A percentile compares a stretch with the other conserved stretches of the same genome.
Conservation (phyloP, 2,113 vertebrate species). For the Xenopus tropicalis region UCB_Xtro_10.0 CM004443.2:47826001-47826500, state of each 20-base stretch:
- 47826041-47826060: too few relatives aligned
- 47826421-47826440: background rate
- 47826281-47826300: slow-evolving; percentile 35
- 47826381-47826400: slow-evolving; percentile 10
- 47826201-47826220: slow-evolving; percentile 20
- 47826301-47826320: slow-evolving; percentile 15
- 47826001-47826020: too few relatives aligned
- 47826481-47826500: too few relatives aligned
- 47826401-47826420: background rate
- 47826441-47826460: too few relatives aligned
- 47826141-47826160: too few relatives aligned
- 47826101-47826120: too few relatives aligned
- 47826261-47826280: slow-evolving; percentile 23
- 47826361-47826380: slow-evolving; percentile 36
- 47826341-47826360: slow-evolving; percentile 39
- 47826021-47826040: too few relatives aligned
- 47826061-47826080: too few relatives aligned
- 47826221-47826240: slow-evolving; percentile 4
- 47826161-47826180: slow-evolving; percentile 10
- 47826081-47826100: too few relatives aligned
- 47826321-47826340: slow-evolving; percentile 45
- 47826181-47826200: slow-evolving; percentile 42
- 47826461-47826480: too few relatives aligned
- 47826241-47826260: slow-evolving; percentile 27
- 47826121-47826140: too few relatives aligned